Evolutionary conservation across 2,113 vertebrate species (phyloP), one percentile per base, ranked within the genome.

Genomic region (Tragelaphus strepsiceros): DNA sequence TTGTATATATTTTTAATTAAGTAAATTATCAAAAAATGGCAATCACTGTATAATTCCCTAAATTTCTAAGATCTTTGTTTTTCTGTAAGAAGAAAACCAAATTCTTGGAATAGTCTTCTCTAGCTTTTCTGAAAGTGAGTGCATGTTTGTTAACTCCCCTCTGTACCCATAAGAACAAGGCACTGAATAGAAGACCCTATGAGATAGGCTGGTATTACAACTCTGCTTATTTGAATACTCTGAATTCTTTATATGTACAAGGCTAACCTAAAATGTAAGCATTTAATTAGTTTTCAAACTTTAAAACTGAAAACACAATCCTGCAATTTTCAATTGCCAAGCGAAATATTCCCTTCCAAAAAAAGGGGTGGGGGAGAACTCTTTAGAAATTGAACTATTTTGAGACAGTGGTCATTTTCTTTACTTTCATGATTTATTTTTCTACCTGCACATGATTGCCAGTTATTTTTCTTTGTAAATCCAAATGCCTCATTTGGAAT

Each of bases 231-330:
- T 92, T 81, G 35, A 93, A 74, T 97, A 93, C 77, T 51, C 24
- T 46, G 21, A n/a, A 85, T n/a, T 82, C 17, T 61, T 91, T 91
- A 58, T 19, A 53, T 62, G 24, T 74, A 85, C 89, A 54, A 59
- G 43, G 58, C 22, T 84, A 91, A 96, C 95, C 92, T 49, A 91
- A 86, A 94, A 97, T 83, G 80, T 83, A 93, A 94, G 51, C 46
- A 91, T 8, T 80, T 53, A 67, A 58, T 97, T 91, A 90, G 80
- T 96, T 97, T 97, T 97, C 32, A 32, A 78, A 96, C 74, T 88
- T 81, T 74, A 89, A 90, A 95, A 92, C 10, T 95, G 49, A 95
- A 97, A 94, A 95, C 28, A 93, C 43, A 97, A 46, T 96, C 28
- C 53, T 91, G 51, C 64, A 93, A 86, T 97, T 93, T 97, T 93